Base-by-base conservation (phyloP, 1,140 invertebrate genomes). In the Parapsyche elsis region DNA sequence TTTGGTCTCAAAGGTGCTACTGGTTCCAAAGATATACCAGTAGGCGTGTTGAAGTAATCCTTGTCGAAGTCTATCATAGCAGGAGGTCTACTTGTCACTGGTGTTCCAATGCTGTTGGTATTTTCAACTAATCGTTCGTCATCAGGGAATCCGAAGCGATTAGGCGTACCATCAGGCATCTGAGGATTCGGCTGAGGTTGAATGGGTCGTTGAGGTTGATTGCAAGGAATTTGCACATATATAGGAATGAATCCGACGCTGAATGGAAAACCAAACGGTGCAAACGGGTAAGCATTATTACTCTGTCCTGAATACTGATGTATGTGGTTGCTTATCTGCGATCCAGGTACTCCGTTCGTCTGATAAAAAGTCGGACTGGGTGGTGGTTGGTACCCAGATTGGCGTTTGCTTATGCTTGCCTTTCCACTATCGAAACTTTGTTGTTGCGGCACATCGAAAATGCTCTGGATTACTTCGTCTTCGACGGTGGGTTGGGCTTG, bases 21-120 rank as follows among this genome's bases (percentile, higher is more conserved):
- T 9, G 45, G 38, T 19, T 79, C n/a, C 23, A 79, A 26, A 21
- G 78, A 73, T 59, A 79, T 79, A 38, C 78, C 78, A 24, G 71
- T 74, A 7, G 30, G 24, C 7, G 78, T 71, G 46, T 74, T 53
- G 67, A 21, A 46, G 21, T 71, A 61, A 12, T 78, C 38, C 12
- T 38, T 19, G 61, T 67, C 57, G 10, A 38, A 30, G 21, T 70
- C 67, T 21, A 26, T 24, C 10, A 67, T 44, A 9, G 9, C 5
- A 14, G 14, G 2, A 44, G 21, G 21, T 1, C 2, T n/a, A 1
- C 38, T 23, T 30, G n/a, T n/a, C n/a, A n/a, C n/a, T n/a, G n/a
- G n/a, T n/a, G n/a, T n/a, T n/a, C n/a, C n/a, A n/a, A n/a, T n/a
- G n/a, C n/a, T n/a, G n/a, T n/a, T n/a, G n/a, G n/a, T n/a, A n/a